phyloP scores from a whole-genome alignment of 2,113 vertebrate genomes.

The Polyodon spathula region DNA sequence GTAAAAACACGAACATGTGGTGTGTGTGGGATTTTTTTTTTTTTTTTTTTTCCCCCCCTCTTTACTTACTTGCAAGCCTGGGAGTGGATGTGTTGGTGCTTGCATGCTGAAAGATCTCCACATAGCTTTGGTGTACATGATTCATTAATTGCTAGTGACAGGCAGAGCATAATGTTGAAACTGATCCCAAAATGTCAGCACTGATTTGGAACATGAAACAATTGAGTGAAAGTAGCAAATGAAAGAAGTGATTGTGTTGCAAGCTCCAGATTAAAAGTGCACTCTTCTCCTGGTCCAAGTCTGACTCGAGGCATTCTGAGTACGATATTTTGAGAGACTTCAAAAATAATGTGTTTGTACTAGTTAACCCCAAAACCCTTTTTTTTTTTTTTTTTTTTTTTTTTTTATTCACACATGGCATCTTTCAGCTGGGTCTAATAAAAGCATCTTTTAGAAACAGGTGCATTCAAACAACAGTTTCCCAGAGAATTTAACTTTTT shows the following conservation, averaged over 20 bases:
- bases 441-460: conserved; percentile 11
- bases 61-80: background rate
- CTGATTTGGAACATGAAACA: conserved; percentile 22
- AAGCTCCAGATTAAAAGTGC: conserved; percentile 23
- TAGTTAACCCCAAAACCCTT: conserved; percentile 17
- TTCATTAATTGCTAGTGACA: conserved; percentile 24
- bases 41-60: background rate
- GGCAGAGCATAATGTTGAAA: conserved; percentile 22
- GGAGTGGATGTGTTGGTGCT: conserved; percentile 13
- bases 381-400: background rate
- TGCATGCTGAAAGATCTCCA: conserved; percentile 14
- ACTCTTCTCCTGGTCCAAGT: conserved; percentile 9
- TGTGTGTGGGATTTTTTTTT: background rate
- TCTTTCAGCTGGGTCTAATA: conserved; percentile 14
- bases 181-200: conserved; percentile 21
- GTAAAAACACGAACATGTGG: conserved; percentile 18
- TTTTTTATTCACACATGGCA: background rate
- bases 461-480: conserved; percentile 5
- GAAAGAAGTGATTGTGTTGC: conserved; percentile 18
- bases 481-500: background rate
- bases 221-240: conserved; percentile 15
- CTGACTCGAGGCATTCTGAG: conserved; percentile 5
- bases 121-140: conserved; percentile 16
- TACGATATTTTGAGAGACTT: background rate
- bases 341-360: conserved; percentile 11